These are phyloP conservation scores for Calliscelio sp. DNA, from an alignment of 2,888 invertebrate species.

Conservation along the genomic window DNA sequence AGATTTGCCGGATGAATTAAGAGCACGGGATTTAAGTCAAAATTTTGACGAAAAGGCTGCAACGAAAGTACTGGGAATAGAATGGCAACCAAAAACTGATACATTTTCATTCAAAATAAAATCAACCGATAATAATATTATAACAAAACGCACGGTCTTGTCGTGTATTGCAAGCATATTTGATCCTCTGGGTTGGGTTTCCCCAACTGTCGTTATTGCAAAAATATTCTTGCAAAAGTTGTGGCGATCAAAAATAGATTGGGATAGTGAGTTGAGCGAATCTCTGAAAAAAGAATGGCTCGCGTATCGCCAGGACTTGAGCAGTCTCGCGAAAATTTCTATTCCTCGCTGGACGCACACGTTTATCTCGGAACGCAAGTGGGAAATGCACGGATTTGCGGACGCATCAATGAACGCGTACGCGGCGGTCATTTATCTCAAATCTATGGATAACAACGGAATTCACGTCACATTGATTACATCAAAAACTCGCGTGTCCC, in stretches of 20 bases:
- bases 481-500: neutral
- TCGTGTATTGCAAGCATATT: slow-evolving; percentile 12
- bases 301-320: neutral
- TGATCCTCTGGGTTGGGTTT: slow-evolving; percentile 16
- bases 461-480: neutral
- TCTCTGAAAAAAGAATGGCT: neutral
- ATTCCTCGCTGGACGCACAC: slow-evolving; percentile 16
- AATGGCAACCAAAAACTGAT: neutral
- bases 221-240: neutral
- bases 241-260: neutral
- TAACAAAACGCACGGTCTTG: slow-evolving; percentile 4
- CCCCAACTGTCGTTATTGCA: neutral
- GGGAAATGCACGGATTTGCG: slow-evolving; percentile 16
- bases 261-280: neutral
- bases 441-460: neutral
- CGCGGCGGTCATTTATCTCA: slow-evolving; percentile 3
- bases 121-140: neutral
- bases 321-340: neutral
- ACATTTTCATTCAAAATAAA: slow-evolving; percentile 6
- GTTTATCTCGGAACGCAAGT: neutral
- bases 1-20: neutral
- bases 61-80: neutral
- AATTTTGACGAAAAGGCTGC: neutral
- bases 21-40: neutral
- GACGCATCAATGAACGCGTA: slow-evolving; percentile 15